A percentile compares a stretch with the other conserved stretches of the same genome.
Evolutionary conservation across 2,888 invertebrate genomes (phyloP).

Genomic region (Nezara viridula): DNA sequence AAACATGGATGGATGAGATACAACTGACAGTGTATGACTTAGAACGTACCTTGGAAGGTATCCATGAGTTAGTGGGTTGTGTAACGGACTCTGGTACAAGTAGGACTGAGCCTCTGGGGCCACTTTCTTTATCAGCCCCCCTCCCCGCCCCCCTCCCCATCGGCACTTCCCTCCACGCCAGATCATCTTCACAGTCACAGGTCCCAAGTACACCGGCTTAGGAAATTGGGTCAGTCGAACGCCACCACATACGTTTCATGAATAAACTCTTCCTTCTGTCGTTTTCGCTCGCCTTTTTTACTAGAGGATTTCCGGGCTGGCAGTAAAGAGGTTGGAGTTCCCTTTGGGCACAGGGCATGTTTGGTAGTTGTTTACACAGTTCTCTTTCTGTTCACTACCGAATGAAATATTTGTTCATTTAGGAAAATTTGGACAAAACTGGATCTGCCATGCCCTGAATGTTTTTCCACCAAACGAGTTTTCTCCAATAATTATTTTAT

Average conservation of each 20-base stretch:
- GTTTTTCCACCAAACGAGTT: no score
- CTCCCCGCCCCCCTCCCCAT: background rate
- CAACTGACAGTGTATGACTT: background rate
- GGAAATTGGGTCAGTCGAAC: background rate
- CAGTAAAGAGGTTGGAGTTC: background rate
- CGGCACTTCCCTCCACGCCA: background rate
- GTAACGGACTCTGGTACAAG: conserved; percentile 32
- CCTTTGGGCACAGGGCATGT: background rate
- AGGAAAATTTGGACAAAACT: background rate
- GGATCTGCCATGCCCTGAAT: background rate
- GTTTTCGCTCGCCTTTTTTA: background rate
- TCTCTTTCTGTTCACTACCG: background rate
- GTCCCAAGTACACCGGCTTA: background rate
- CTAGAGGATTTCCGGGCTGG: background rate
- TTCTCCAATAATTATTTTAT: no score
- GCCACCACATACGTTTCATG: background rate
- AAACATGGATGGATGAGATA: background rate
- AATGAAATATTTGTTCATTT: conserved; percentile 10
- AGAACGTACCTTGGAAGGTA: background rate
- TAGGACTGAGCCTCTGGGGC: conserved; percentile 1
- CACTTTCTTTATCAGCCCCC: conserved; percentile 43
- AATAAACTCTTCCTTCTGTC: background rate
- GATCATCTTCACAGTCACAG: background rate
- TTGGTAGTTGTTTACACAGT: background rate
- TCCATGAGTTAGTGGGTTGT: conserved; percentile 31